Conservation (phyloP, 2,888 invertebrate species). For the Cheilosia scutellata region DNA sequence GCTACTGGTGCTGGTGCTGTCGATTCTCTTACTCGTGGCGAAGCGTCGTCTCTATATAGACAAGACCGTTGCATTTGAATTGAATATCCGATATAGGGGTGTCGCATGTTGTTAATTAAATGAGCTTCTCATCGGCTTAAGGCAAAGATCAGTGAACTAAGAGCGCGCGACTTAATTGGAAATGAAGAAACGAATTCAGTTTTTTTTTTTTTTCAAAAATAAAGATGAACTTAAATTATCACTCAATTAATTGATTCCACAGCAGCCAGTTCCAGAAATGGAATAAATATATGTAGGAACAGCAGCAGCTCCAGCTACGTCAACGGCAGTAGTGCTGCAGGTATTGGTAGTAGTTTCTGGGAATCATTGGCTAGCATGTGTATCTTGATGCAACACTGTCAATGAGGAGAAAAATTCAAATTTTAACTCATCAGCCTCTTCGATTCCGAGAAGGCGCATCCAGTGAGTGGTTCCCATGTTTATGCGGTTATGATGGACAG, state of each 20-base stretch:
- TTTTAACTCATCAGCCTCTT: constrained; percentile 24
- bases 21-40: constrained; percentile 31
- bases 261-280: constrained; percentile 31
- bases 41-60: constrained; percentile 21
- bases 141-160: constrained; percentile 75
- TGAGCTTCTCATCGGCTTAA: constrained; percentile 72
- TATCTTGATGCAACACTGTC: constrained; percentile 53
- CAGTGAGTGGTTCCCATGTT: constrained; percentile 15
- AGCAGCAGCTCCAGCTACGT: not conserved
- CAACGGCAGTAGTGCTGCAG: constrained; percentile 32
- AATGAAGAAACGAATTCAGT: constrained; percentile 55
- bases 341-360: constrained; percentile 61
- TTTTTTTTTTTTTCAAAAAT: constrained; percentile 29
- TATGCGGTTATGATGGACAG: constrained; percentile 27
- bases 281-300: not conserved
- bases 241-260: constrained; percentile 70
- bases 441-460: constrained; percentile 43
- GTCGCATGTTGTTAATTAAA: constrained; percentile 76
- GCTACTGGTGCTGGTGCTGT: constrained; percentile 42
- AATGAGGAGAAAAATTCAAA: constrained; percentile 54
- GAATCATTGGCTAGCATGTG: constrained; percentile 36
- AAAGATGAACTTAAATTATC: constrained; percentile 65
- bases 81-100: constrained; percentile 74
- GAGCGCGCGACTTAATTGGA: constrained; percentile 74
- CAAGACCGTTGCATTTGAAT: constrained; percentile 72